Evolutionary conservation across 2,113 vertebrate species (phyloP).

Genomic region (Phalacrocorax aristotelis): DNA sequence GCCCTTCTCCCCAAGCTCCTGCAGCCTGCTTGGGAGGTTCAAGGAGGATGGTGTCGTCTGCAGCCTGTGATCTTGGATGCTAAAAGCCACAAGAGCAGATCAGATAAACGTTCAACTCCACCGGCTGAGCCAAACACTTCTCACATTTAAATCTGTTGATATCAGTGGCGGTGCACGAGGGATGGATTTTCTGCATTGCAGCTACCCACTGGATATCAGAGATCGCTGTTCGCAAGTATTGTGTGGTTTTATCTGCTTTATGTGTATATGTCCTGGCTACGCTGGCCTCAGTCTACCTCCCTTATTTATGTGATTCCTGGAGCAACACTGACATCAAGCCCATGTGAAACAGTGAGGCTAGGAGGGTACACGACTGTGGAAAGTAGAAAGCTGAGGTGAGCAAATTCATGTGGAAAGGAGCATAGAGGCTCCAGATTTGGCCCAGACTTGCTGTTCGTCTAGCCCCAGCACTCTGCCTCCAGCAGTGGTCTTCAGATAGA

Average conservation of each 20-base stretch:
- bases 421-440: background rate
- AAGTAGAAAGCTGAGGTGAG: background rate
- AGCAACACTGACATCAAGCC: background rate
- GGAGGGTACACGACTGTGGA: background rate
- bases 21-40: background rate
- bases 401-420: background rate
- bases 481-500: background rate
- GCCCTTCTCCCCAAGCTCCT: background rate
- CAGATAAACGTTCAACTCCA: background rate
- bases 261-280: background rate
- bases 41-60: background rate
- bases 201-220: background rate
- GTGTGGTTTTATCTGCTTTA: background rate
- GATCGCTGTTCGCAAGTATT: background rate
- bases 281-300: background rate
- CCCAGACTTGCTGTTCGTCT: background rate
- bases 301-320: background rate
- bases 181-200: background rate
- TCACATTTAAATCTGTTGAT: background rate
- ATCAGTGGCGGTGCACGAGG: background rate
- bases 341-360: fast-evolving
- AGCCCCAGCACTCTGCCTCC: background rate
- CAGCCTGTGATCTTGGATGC: background rate
- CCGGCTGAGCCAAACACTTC: background rate
- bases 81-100: background rate